These are phyloP conservation scores for Drosophila pseudotakahashii DNA, from an alignment of 2,888 invertebrate genomes.

Conservation along the genomic window DNA sequence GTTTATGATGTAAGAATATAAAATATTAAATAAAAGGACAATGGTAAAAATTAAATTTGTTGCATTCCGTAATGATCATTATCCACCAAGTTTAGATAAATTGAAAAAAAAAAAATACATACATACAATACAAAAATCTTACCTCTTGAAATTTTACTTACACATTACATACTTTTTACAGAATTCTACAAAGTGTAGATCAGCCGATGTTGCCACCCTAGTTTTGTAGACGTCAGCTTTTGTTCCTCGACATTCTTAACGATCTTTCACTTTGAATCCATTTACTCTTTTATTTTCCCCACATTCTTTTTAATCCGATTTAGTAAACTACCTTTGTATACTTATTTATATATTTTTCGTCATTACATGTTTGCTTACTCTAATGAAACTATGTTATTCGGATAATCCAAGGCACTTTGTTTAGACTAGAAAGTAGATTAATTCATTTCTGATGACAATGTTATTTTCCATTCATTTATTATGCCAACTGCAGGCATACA, in stretches of 20 bases:
- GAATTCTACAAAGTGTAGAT: neutral
- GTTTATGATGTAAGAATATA: no score
- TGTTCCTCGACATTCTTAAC: neutral
- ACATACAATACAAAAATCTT: no score
- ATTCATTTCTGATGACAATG: slow-evolving; percentile 44
- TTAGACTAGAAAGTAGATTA: slow-evolving; percentile 9
- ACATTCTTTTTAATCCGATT: neutral
- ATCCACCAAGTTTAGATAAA: no score
- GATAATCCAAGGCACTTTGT: slow-evolving; percentile 33
- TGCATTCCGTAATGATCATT: no score
- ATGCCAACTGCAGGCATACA: slow-evolving; percentile 28
- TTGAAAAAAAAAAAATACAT: no score
- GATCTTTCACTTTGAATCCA: neutral
- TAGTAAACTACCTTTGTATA: neutral
- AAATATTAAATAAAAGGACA: no score
- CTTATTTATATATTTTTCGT: slow-evolving; percentile 4
- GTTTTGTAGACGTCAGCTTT: neutral
- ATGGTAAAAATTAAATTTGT: no score
- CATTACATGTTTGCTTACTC: slow-evolving; percentile 1
- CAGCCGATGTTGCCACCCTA: neutral
- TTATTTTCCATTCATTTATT: slow-evolving; percentile 41
- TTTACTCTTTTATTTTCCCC: neutral
- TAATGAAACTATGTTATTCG: slow-evolving; percentile 9
- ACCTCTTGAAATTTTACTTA: no score
- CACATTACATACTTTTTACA: neutral